Percentiles rank a stretch among this genome's conserved stretches.
phyloP scores from a whole-genome alignment of 2,888 invertebrate genomes.

The Phengaris alcon region DNA sequence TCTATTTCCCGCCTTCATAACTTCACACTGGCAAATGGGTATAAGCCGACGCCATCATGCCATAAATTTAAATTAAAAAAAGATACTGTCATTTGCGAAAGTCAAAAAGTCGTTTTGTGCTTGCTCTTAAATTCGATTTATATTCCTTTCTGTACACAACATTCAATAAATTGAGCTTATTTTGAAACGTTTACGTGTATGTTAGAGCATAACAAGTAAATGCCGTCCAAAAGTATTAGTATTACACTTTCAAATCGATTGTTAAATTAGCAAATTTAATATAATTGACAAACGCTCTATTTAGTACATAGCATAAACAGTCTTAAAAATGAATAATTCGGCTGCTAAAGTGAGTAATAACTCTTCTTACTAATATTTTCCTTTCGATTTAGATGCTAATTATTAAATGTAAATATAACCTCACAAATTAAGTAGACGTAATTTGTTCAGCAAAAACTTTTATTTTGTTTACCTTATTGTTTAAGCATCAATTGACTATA shows the following conservation, averaged over 20 bases:
- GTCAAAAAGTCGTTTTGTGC: not conserved
- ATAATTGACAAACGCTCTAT: not conserved
- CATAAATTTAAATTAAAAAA: too few species aligned
- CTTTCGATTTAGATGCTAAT: not conserved
- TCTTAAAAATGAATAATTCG: conserved; percentile 48
- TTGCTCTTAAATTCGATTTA: not conserved
- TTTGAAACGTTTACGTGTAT: not conserved
- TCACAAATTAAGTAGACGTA: not conserved
- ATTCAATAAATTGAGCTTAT: not conserved
- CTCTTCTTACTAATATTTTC: not conserved
- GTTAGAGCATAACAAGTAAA: not conserved
- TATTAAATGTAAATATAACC: not conserved
- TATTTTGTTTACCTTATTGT: not conserved
- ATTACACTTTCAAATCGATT: not conserved
- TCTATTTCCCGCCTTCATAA: too few species aligned
- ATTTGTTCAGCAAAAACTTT: not conserved
- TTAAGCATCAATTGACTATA: not conserved
- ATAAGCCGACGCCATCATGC: too few species aligned
- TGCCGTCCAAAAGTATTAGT: not conserved
- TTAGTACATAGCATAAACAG: not conserved
- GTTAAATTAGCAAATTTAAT: not conserved
- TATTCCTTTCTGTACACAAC: not conserved
- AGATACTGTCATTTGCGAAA: not conserved
- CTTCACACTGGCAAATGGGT: too few species aligned
- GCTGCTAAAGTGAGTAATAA: conserved; percentile 49